Conservation (phyloP, 2,888 invertebrate species). For the Agrochola circellaris region DNA sequence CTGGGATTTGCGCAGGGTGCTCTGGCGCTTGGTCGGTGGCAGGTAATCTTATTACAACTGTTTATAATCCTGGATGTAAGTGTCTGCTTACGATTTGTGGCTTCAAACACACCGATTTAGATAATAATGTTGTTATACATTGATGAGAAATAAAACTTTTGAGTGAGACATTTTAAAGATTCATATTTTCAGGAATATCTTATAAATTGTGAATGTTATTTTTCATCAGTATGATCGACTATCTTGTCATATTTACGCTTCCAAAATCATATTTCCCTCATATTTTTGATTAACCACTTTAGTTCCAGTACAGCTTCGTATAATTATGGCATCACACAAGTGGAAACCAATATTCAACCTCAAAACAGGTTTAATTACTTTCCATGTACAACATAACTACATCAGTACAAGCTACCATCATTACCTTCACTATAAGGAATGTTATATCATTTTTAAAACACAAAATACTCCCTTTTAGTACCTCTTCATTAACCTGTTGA, state of each 20-base stretch:
- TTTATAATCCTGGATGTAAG: conserved; percentile 25
- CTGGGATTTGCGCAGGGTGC: conserved; percentile 26
- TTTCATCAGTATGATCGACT: background rate
- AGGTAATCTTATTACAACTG: conserved; percentile 30
- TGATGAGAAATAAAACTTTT: background rate
- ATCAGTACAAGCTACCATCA: conserved; percentile 4
- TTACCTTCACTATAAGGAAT: conserved; percentile 7
- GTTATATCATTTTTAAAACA: conserved; percentile 38
- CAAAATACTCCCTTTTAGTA: conserved; percentile 30
- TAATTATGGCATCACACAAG: conserved; percentile 2
- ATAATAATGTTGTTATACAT: conserved; percentile 8
- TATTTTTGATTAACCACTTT: background rate
- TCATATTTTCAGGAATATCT: background rate
- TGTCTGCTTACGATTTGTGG: conserved; percentile 32
- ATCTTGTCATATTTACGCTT: background rate
- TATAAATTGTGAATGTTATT: background rate
- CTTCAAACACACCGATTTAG: conserved; percentile 7
- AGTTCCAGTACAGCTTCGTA: conserved; percentile 5
- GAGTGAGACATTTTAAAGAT: no score
- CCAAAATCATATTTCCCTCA: background rate
- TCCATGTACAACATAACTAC: conserved; percentile 22
- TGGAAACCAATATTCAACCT: conserved; percentile 15
- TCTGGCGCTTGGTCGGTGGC: conserved; percentile 11
- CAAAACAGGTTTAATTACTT: conserved; percentile 36
- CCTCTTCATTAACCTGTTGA: conserved; percentile 38